Conservation (phyloP, 2,797 vertebrate genomes). For the Sebastes alutus region DNA sequence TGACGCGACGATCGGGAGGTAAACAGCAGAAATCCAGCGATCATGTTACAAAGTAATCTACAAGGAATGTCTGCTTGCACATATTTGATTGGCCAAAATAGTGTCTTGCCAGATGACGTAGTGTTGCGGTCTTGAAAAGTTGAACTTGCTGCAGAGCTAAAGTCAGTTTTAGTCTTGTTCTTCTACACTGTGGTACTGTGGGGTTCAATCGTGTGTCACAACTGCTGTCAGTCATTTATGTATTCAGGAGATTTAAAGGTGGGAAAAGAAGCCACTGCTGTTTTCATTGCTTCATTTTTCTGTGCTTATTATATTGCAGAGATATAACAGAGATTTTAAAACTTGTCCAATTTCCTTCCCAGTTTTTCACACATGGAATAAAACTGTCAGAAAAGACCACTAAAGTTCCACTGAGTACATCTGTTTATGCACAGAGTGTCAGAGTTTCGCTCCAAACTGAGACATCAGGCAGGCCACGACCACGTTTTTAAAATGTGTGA, state of each 20-base stretch:
- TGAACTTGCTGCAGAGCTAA: not conserved
- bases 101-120: not conserved
- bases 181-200: not conserved
- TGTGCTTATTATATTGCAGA: not conserved
- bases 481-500: not conserved
- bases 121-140: not conserved
- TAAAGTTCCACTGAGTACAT: not conserved
- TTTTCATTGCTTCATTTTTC: too few relatives aligned
- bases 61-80: not conserved
- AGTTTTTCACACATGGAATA: not conserved
- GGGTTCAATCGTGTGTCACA: not conserved
- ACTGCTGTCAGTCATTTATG: not conserved
- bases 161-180: not conserved
- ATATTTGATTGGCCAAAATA: not conserved
- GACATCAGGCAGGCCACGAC: not conserved
- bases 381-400: not conserved
- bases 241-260: not conserved
- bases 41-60: not conserved
- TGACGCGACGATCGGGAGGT: not conserved
- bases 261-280: not conserved
- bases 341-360: not conserved
- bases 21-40: not conserved
- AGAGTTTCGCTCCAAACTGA: not conserved
- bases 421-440: not conserved
- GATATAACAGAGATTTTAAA: not conserved